Conservation (phyloP, 2,888 invertebrate genomes). For the Caradrina kadenii region DNA sequence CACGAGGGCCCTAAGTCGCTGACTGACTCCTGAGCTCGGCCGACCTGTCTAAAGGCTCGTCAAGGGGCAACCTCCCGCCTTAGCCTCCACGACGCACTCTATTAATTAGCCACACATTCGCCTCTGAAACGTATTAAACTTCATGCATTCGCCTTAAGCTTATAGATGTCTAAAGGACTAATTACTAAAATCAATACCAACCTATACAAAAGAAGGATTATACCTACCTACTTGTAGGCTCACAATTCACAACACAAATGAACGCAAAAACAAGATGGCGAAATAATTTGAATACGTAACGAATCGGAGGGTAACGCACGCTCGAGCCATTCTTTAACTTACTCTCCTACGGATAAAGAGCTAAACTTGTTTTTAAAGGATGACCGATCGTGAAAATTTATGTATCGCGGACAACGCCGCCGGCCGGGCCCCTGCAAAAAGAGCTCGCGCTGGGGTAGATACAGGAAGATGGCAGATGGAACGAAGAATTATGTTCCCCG, state of each 20-base stretch:
- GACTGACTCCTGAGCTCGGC: conserved; percentile 71
- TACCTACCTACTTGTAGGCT: conserved; percentile 76
- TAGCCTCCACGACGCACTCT: conserved; percentile 75
- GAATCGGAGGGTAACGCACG: conserved; percentile 88
- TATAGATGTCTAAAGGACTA: conserved; percentile 58
- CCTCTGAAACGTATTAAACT: conserved; percentile 40
- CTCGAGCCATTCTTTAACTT: conserved; percentile 88
- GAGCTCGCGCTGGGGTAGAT: conserved; percentile 84
- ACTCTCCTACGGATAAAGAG: conserved; percentile 88
- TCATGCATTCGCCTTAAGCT: conserved; percentile 41
- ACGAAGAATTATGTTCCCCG: conserved; percentile 89
- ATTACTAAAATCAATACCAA: conserved; percentile 81
- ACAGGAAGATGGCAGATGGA: conserved; percentile 90
- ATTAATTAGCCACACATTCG: conserved; percentile 82
- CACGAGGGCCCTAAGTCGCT: conserved; percentile 78
- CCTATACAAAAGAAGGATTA: conserved; percentile 72
- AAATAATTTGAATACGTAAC: conserved; percentile 90
- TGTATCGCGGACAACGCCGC: conserved; percentile 89
- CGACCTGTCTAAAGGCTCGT: conserved; percentile 79
- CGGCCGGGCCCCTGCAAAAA: conserved; percentile 86
- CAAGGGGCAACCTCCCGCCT: conserved; percentile 76
- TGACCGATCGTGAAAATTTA: conserved; percentile 90
- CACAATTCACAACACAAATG: conserved; percentile 80
- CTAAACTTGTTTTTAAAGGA: conserved; percentile 91
- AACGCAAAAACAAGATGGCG: conserved; percentile 86